These are phyloP conservation scores for Enteromius mattozi DNA, from an alignment of 2,797 vertebrate species.

Conservation along the genomic window DNA sequence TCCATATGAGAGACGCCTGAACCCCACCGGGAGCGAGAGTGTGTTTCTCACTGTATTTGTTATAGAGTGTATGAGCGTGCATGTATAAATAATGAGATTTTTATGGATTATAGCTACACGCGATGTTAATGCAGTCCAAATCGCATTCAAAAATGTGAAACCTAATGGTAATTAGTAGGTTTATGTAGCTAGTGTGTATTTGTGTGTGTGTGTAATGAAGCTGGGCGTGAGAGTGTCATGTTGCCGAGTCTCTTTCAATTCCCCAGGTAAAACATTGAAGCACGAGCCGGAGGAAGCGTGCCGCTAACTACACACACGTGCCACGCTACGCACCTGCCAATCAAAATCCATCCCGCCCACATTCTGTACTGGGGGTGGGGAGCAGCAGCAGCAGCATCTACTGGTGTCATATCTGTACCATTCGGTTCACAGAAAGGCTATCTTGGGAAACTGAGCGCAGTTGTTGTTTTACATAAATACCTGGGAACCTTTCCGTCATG, in stretches of 20 bases:
- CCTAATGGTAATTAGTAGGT: background rate
- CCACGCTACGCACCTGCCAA: conserved; percentile 56
- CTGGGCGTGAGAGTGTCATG: conserved; percentile 34
- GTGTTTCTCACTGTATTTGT: conserved; percentile 33
- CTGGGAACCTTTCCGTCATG: background rate
- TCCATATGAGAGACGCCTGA: conserved; percentile 12
- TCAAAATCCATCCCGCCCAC: background rate
- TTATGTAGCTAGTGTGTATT: background rate
- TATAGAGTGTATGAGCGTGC: conserved; percentile 40
- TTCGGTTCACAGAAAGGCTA: conserved; percentile 31
- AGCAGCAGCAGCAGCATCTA: conserved; percentile 18
- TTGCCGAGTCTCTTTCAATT: conserved; percentile 45
- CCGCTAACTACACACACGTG: conserved; percentile 31
- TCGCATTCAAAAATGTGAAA: conserved; percentile 1
- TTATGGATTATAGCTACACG: conserved; percentile 26
- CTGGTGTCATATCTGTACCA: conserved; percentile 48
- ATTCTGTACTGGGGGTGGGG: background rate
- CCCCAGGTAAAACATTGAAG: conserved; percentile 48
- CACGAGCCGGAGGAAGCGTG: conserved; percentile 35
- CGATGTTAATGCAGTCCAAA: background rate
- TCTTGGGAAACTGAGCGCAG: background rate
- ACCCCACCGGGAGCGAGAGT: conserved; percentile 20
- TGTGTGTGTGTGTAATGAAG: background rate
- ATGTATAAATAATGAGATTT: conserved; percentile 32
- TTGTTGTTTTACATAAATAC: background rate